phyloP scores from a whole-genome alignment of 2,888 invertebrate genomes.

The Ischnus inquisitorius region DNA sequence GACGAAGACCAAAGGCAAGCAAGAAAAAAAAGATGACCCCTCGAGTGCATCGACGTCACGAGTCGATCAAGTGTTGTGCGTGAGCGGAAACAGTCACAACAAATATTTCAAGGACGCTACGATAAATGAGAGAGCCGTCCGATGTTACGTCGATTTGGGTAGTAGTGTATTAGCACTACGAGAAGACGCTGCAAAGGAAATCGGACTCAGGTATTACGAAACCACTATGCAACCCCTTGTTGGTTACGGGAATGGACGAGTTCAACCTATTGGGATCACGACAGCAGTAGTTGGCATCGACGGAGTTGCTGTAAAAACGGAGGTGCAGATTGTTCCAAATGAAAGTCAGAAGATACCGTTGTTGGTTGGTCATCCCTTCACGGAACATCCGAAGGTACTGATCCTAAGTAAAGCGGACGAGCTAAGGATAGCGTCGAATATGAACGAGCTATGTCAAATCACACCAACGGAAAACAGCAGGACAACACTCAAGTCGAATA shows the following conservation, averaged over 20 bases:
- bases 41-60: slow-evolving; percentile 6
- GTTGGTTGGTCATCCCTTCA: slow-evolving; percentile 72
- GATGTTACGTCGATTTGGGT: slow-evolving; percentile 39
- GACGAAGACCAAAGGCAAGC: neutral
- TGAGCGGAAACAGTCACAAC: slow-evolving; percentile 2
- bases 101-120: slow-evolving; percentile 27
- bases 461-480: slow-evolving; percentile 8
- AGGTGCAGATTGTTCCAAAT: slow-evolving; percentile 63
- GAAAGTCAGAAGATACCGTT: slow-evolving; percentile 67
- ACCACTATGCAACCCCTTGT: slow-evolving; percentile 38
- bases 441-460: slow-evolving; percentile 38
- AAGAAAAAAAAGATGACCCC: neutral
- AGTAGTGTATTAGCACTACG: slow-evolving; percentile 9
- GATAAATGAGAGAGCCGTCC: neutral
- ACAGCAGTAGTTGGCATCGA: neutral
- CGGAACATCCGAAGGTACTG: slow-evolving; percentile 66
- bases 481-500: slow-evolving; percentile 22
- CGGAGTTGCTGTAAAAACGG: slow-evolving; percentile 2
- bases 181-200: neutral
- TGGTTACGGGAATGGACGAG: slow-evolving; percentile 67
- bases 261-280: slow-evolving; percentile 14
- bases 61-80: neutral
- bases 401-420: slow-evolving; percentile 64
- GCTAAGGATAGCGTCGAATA: slow-evolving; percentile 48
- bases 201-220: neutral